phyloP scores from a whole-genome alignment of 2,888 invertebrate species.

The Amiota mariae region DNA sequence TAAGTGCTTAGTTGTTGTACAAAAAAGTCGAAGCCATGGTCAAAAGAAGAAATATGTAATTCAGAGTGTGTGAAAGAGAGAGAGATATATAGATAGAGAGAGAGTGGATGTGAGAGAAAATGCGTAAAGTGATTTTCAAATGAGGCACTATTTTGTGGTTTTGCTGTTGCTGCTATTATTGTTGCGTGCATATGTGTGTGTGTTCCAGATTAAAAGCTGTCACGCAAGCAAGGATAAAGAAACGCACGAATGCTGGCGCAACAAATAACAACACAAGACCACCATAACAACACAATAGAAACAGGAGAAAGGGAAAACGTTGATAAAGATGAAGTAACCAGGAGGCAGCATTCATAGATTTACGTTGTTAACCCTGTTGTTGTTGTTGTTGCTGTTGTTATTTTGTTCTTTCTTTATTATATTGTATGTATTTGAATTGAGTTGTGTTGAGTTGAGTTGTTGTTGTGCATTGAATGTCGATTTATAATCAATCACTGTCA shows the following conservation, averaged over 20 bases:
- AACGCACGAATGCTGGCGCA: conserved; percentile 45
- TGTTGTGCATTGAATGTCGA: conserved; percentile 70
- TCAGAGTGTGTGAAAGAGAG: not conserved
- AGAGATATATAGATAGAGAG: not conserved
- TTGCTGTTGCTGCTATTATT: conserved; percentile 33
- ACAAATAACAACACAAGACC: not conserved
- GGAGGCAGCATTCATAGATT: conserved; percentile 24
- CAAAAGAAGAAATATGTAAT: conserved; percentile 34
- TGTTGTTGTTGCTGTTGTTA: not conserved
- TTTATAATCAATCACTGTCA: conserved; percentile 73
- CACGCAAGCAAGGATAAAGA: conserved; percentile 64
- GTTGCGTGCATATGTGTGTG: conserved; percentile 41
- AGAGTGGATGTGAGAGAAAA: conserved; percentile 1
- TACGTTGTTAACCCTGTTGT: conserved; percentile 35
- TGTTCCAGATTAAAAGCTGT: conserved; percentile 66
- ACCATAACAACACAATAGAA: conserved; percentile 4
- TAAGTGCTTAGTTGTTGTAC: conserved; percentile 1
- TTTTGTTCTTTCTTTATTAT: too few species aligned
- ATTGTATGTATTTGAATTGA: conserved; percentile 24
- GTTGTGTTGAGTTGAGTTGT: too few species aligned
- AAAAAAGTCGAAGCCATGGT: conserved; percentile 51
- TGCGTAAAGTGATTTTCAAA: conserved; percentile 65
- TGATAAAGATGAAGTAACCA: conserved; percentile 14
- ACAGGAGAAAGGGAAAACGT: conserved; percentile 18
- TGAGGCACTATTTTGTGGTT: conserved; percentile 44